Evolutionary conservation across 2,113 vertebrate genomes (phyloP).

Genomic region (Alaudala cheleensis): DNA sequence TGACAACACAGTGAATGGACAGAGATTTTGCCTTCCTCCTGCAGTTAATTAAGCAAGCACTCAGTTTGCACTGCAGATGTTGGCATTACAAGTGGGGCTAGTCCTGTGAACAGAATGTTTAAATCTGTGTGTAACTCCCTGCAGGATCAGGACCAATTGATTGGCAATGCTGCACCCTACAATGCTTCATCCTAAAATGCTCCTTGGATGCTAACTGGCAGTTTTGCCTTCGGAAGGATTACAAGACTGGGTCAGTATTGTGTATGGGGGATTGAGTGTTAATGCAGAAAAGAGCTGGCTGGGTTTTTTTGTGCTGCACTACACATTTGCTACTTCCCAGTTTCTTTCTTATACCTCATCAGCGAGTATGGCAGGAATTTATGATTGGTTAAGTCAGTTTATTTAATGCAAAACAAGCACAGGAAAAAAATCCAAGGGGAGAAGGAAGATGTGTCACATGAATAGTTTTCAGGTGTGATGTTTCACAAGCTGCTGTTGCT

Average conservation of each 20-base stretch:
- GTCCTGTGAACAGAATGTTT: neutral
- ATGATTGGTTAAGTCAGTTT: neutral
- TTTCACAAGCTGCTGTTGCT: slow-evolving; percentile 7
- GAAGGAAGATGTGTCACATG: neutral
- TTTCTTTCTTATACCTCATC: neutral
- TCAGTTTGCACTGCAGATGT: neutral
- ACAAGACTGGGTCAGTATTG: neutral
- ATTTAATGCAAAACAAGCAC: neutral
- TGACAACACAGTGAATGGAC: neutral
- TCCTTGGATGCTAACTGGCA: neutral
- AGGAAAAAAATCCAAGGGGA: neutral
- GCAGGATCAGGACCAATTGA: neutral
- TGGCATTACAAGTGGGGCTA: neutral
- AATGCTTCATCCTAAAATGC: neutral
- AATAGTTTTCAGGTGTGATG: slow-evolving; percentile 3
- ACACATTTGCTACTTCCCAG: neutral
- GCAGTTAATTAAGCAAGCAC: neutral
- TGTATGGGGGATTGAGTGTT: neutral
- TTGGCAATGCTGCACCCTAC: neutral
- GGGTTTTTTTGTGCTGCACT: neutral
- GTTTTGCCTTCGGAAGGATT: neutral
- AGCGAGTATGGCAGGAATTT: neutral
- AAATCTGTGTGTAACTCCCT: neutral
- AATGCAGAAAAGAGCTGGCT: neutral
- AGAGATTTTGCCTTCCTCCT: neutral